phyloP scores from a whole-genome alignment of 2,797 vertebrate species.

The Glyptemys insculpta region DNA sequence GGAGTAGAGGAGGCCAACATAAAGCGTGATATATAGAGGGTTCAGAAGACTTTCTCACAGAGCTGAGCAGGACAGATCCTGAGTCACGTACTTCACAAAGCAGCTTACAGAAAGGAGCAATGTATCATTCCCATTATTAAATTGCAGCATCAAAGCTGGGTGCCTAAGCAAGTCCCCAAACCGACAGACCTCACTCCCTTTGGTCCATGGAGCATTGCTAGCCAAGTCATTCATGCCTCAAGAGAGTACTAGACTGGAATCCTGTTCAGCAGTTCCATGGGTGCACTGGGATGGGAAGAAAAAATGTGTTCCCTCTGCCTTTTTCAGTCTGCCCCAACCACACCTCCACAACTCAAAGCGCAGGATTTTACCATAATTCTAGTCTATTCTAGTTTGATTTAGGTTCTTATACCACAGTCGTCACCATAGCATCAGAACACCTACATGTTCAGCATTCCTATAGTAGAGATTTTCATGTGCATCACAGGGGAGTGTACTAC shows the following conservation, averaged over 20 bases:
- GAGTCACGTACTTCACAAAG: neutral
- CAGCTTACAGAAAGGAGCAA: neutral
- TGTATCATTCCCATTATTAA: neutral
- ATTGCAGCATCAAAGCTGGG: neutral
- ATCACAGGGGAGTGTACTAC: neutral
- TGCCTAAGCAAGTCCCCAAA: neutral
- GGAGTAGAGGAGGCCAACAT: neutral
- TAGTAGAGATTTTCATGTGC: neutral
- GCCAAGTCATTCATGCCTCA: neutral
- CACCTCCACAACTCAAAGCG: neutral
- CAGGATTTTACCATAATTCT: neutral
- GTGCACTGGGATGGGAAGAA: neutral
- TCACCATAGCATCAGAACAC: neutral
- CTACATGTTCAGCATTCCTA: neutral
- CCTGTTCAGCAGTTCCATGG: neutral
- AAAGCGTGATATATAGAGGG: neutral
- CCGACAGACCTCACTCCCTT: neutral
- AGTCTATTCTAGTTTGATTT: neutral
- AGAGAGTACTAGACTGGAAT: neutral
- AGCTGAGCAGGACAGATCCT: neutral
- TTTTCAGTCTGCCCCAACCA: neutral
- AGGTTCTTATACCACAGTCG: neutral
- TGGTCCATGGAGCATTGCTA: neutral
- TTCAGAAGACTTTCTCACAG: neutral
- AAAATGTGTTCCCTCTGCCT: neutral